Conservation (phyloP, 1,140 invertebrate genomes). For the Drosophila teissieri region DNA sequence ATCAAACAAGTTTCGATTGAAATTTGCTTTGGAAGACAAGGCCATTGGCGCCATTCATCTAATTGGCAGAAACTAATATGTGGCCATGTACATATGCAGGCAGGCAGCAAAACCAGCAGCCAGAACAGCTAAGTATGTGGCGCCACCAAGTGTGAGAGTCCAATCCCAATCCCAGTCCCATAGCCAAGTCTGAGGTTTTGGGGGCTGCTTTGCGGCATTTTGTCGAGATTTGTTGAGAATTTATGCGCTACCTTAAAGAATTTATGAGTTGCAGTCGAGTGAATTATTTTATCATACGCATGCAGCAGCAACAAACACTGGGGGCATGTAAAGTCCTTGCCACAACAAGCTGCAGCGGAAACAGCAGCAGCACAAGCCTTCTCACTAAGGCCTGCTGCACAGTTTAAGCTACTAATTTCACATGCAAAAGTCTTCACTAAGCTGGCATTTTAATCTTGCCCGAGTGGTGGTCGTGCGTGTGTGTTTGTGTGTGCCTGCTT, state of each 20-base stretch:
- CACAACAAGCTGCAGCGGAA: constrained; percentile 70
- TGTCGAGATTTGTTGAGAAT: constrained; percentile 81
- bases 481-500: neutral
- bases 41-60: constrained; percentile 25
- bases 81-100: constrained; percentile 38
- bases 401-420: constrained; percentile 82
- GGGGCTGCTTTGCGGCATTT: constrained; percentile 79
- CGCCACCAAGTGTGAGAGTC: constrained; percentile 16
- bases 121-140: constrained; percentile 49
- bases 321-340: constrained; percentile 57
- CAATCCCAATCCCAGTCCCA: constrained; percentile 6
- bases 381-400: constrained; percentile 23
- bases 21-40: constrained; percentile 10
- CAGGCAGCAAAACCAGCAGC: constrained; percentile 8
- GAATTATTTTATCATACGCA: constrained; percentile 84
- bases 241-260: constrained; percentile 82
- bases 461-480: constrained; percentile 48
- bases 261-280: constrained; percentile 83
- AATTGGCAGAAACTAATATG: constrained; percentile 60
- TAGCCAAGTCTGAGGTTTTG: constrained; percentile 61
- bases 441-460: constrained; percentile 80
- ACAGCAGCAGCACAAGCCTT: constrained; percentile 10
- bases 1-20: constrained; percentile 10
- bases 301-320: constrained; percentile 67
- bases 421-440: constrained; percentile 81